Evolutionary conservation across 2,888 invertebrate species (phyloP).

Genomic region (Incurvaria masculella): DNA sequence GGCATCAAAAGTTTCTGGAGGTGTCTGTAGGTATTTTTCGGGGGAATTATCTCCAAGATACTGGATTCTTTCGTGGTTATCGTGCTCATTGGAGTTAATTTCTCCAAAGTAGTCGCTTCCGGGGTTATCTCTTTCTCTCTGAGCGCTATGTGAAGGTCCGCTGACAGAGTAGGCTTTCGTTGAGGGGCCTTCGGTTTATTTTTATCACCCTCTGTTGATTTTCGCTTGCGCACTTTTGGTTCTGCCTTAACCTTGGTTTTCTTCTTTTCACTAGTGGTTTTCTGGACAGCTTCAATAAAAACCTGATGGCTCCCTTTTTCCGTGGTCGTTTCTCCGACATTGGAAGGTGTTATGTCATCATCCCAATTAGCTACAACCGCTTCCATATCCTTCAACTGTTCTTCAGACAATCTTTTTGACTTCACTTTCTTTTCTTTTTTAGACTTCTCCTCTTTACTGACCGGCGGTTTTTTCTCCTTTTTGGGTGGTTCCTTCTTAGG

Average conservation of each 20-base stretch:
- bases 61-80: background rate
- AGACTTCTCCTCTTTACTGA: slow-evolving; percentile 13
- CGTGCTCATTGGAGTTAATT: background rate
- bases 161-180: background rate
- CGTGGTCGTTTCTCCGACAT: background rate
- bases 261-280: slow-evolving; percentile 13
- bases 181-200: slow-evolving; percentile 16
- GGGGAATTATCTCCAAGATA: background rate
- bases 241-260: slow-evolving; percentile 26
- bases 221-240: slow-evolving; percentile 9
- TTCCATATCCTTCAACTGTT: slow-evolving; percentile 35
- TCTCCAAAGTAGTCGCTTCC: background rate
- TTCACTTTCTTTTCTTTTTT: slow-evolving; percentile 25
- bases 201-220: slow-evolving; percentile 10
- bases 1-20: background rate
- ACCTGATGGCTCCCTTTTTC: slow-evolving; percentile 34
- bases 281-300: slow-evolving; percentile 20
- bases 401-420: slow-evolving; percentile 34
- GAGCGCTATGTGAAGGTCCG: background rate
- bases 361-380: slow-evolving; percentile 38
- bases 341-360: slow-evolving; percentile 23
- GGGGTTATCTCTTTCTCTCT: background rate
- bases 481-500: slow-evolving; percentile 1
- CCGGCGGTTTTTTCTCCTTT: slow-evolving; percentile 16
- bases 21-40: background rate